Evolutionary conservation across 2,113 vertebrate species (phyloP).

Genomic region (Sminthopsis crassicaudata): DNA sequence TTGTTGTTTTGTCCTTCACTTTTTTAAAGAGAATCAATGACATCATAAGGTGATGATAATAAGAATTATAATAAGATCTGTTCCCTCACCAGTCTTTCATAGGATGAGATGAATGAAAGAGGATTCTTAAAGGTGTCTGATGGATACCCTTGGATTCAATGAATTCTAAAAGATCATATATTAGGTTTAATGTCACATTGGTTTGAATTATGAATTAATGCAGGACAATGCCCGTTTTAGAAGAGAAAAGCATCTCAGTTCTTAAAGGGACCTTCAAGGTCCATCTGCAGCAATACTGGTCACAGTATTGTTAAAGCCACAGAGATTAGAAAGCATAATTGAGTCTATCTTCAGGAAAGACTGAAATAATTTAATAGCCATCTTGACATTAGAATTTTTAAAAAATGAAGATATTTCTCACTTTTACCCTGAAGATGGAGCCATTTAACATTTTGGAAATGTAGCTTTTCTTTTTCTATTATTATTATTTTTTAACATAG

Average conservation of each 20-base stretch:
- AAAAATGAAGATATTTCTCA: slow-evolving; percentile 35
- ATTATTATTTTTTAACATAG: not conserved
- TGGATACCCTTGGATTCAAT: slow-evolving; percentile 39
- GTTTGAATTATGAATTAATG: slow-evolving; percentile 19
- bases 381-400: slow-evolving; percentile 4
- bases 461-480: slow-evolving; percentile 41
- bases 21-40: not conserved
- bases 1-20: not conserved
- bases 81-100: not conserved
- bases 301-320: not conserved
- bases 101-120: not conserved
- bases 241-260: not conserved
- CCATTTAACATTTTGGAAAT: slow-evolving; percentile 66
- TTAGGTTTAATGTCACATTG: not conserved
- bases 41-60: not conserved
- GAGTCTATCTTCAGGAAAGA: slow-evolving; percentile 22
- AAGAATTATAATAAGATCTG: not conserved
- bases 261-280: not conserved
- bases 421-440: slow-evolving; percentile 77
- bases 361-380: not conserved
- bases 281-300: not conserved
- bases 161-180: not conserved
- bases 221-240: not conserved
- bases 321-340: not conserved
- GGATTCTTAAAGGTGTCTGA: not conserved